Evolutionary conservation across 2,888 invertebrate genomes (phyloP).

Genomic region (Flabesymbios commensalis): DNA sequence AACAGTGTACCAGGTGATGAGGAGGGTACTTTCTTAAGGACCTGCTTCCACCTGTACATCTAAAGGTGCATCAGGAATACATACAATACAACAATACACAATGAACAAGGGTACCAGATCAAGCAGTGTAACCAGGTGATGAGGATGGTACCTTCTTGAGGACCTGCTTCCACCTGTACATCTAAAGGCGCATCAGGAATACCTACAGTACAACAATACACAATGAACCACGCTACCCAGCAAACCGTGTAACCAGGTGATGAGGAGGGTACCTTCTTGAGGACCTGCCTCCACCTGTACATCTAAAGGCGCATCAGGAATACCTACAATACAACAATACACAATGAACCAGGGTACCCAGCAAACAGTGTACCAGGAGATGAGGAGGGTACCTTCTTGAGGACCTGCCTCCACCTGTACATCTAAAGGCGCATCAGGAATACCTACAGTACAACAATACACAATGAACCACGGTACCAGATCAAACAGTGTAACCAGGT

Average conservation of each 20-base stretch:
- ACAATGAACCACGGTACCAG: too few relatives aligned
- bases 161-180: conserved; percentile 92
- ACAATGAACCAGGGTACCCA: too few relatives aligned
- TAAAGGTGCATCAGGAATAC: conserved; percentile 70
- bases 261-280: conserved; percentile 95
- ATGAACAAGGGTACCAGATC: too few relatives aligned
- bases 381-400: conserved; percentile 95
- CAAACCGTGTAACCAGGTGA: conserved; percentile 99
- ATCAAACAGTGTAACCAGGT: too few relatives aligned
- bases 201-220: too few relatives aligned
- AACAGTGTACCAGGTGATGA: conserved; percentile 99
- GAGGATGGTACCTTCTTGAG: conserved; percentile 96
- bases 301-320: conserved; percentile 71
- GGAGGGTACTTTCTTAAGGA: conserved; percentile 96
- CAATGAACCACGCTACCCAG: too few relatives aligned
- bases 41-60: conserved; percentile 91
- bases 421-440: conserved; percentile 71
- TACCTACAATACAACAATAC: too few relatives aligned
- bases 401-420: conserved; percentile 95
- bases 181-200: conserved; percentile 72
- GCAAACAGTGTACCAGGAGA: conserved; percentile 99
- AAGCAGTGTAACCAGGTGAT: conserved; percentile 99
- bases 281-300: conserved; percentile 95
- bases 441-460: too few relatives aligned
- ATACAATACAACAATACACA: too few relatives aligned